Evolutionary conservation across 1,140 invertebrate genomes (phyloP), one percentile per base, ranked within the genome.

Genomic region (Diorhabda elongata): DNA sequence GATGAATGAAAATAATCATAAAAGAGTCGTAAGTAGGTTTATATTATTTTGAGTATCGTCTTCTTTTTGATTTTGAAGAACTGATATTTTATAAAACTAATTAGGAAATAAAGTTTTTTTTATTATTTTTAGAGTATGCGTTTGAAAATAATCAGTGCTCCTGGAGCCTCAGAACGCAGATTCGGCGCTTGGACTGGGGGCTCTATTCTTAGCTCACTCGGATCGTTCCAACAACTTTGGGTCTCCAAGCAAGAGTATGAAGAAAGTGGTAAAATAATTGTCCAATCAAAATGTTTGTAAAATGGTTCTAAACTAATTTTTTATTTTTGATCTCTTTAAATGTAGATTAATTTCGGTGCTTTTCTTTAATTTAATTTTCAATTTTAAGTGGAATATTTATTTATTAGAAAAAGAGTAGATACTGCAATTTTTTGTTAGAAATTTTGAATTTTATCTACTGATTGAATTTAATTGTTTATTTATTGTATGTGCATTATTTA

Each of bases 121-220:
- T 26, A 26, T 45, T 45, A 47, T 41, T 75, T 66, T 44, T 82
- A 69, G 8, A 93, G 89, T 75, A 93, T 93, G 91, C 84, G 91
- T 67, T 82, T 93, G n/a, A 94, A 94, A 83, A 81, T 94, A 52
- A 89, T 93, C 42, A 87, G 87, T 73, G 86, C 88, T 2, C 90
- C 89, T 77, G 90, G 90, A 47, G 87, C 87, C 64, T 85, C 88
- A 43, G 94, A 96, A 82, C 82, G 93, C 72, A 83, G 91, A 76
- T 96, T 94, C 82, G 93, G 92, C 57, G 89, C 93, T n/a, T 96
- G 94, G 94, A 95, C 95, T 72, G 94, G 94, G 59, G 94, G 94
- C 11, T 95, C 93, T 0, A 96, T 96, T 79, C 83, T 96, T 59
- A 93, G 91, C 3, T 96, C 94, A 7, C 85, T 96, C 74, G 92